These are phyloP conservation scores for Hippocampus abdominalis DNA, from an alignment of 2,113 vertebrate genomes.

Conservation along the genomic window DNA sequence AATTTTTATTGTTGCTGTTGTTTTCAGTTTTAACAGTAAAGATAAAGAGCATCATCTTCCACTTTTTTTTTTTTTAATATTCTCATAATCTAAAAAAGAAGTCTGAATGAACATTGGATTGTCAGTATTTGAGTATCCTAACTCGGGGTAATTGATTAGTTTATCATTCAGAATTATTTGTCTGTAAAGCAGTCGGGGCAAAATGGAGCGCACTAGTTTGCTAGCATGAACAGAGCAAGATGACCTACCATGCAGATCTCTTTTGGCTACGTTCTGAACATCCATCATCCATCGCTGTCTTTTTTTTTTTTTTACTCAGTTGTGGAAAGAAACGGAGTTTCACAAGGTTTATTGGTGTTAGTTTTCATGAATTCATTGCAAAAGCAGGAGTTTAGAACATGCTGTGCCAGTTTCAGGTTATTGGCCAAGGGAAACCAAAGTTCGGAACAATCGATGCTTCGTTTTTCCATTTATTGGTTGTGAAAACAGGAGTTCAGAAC, in stretches of 20 bases:
- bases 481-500: background rate
- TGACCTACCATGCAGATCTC: background rate
- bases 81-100: background rate
- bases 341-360: background rate
- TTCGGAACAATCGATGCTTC: background rate
- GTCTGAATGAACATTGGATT: background rate
- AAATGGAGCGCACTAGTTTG: background rate
- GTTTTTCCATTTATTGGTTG: background rate
- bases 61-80: constrained; percentile 46
- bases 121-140: constrained; percentile 45
- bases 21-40: constrained; percentile 28
- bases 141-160: background rate
- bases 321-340: background rate
- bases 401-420: background rate
- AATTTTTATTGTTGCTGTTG: constrained; percentile 7
- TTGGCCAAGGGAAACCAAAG: background rate
- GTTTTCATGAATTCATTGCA: background rate
- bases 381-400: background rate
- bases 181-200: background rate
- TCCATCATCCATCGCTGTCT: background rate
- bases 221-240: background rate
- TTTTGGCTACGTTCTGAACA: background rate
- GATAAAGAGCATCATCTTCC: constrained; percentile 41
- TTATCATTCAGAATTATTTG: background rate
- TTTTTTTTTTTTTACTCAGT: background rate